Base-by-base conservation (phyloP, 2,113 vertebrate species). In the Hippolais icterina region DNA sequence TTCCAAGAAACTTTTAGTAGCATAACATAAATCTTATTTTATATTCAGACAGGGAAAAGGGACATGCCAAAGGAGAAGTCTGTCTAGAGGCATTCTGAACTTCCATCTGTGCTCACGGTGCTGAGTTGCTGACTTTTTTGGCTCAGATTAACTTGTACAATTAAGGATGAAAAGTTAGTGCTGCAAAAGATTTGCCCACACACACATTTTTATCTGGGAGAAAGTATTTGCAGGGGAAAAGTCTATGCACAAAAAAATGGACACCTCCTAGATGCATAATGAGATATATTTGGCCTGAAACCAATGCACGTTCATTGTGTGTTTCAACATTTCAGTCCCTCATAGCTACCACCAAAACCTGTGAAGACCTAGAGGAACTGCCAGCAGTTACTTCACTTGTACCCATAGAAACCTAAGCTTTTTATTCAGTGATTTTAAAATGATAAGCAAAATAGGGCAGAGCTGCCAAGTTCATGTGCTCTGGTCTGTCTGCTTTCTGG, bases 31-130 rank as follows among this genome's bases (percentile, higher is more conserved):
- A 6, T 61, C 5, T 29, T 71, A 41, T 37, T 88, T 83, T 47
- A 25, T 86, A 23, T 66, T 86, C 44, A 69, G 54, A 33, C 3
- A 39, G 16, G 22, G 19, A n/a, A 60, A 35, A 13, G 9, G 31
- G 25, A 56, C 0, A 1, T 74, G 33, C 59, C 47, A 50, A 71
- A 76, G 16, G 20, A 74, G 54, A 12, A 27, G 17, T 65, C 33
- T 83, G 20, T 74, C 29, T 75, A 21, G 50, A 47, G 31, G 29
- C 15, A 18, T 78, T 77, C 19, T 59, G 49, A 77, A 53, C 13
- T 71, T 84, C 5, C 0, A 0, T 74, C 28, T 75, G 3, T 59
- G 39, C 33, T 69, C 37, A 41, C 24, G 27, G n/a, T 59, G 25
- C 44, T 37, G 35, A 33, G 9, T 49, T 82, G 15, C 57, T 88